These are phyloP conservation scores for Tinamus major DNA, from an alignment of 2,797 vertebrate genomes.

Conservation along the genomic window DNA sequence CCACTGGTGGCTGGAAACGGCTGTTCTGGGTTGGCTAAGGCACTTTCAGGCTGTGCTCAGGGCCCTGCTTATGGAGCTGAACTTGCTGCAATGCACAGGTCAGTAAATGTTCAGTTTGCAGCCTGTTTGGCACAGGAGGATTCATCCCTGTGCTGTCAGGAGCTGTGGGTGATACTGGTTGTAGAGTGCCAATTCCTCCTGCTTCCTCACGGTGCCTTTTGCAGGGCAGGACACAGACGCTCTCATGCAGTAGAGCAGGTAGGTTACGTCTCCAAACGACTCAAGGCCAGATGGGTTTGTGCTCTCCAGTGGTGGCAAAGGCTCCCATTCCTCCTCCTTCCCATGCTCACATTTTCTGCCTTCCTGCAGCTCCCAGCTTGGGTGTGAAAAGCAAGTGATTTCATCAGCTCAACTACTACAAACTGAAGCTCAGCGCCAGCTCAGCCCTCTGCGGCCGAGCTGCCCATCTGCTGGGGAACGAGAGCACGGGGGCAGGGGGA, in stretches of 20 bases:
- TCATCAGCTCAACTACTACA: neutral
- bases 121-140: neutral
- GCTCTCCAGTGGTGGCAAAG: accelerated
- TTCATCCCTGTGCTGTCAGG: neutral
- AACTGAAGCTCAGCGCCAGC: slow-evolving; percentile 10
- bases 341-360: too few relatives aligned
- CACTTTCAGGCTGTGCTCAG: too few relatives aligned
- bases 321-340: neutral
- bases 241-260: accelerated
- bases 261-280: neutral
- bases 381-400: neutral
- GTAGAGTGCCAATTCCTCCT: neutral
- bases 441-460: neutral
- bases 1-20: neutral
- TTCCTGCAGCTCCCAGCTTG: neutral
- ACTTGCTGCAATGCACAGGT: neutral
- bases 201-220: neutral
- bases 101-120: neutral
- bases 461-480: neutral
- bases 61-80: neutral
- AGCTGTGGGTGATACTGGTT: accelerated
- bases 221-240: neutral
- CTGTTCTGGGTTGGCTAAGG: neutral
- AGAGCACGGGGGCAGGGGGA: neutral
- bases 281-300: neutral